Evolutionary conservation across 1,140 invertebrate species (phyloP), one percentile per base, ranked within the genome.

Genomic region (Achroia grisella): DNA sequence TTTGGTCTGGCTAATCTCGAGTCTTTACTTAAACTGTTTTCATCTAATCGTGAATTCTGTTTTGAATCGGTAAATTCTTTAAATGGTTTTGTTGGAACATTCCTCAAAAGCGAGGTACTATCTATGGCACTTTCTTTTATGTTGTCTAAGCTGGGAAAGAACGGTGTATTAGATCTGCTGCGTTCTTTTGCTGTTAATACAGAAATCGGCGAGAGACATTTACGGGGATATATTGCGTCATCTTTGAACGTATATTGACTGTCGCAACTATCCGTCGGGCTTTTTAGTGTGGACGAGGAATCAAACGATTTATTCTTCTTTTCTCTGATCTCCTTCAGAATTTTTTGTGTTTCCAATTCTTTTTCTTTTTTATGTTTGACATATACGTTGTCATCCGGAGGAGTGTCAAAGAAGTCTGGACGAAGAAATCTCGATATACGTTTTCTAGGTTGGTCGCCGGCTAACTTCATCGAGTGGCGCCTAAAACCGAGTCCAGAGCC

Each of bases 331-430:
- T 91, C 90, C 46, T 88, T 87, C 0, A 91, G 58, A 28, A 90
- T 88, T 69, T 88, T 89, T 68, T 91, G 90, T 0, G 89, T 89
- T 61, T 90, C 89, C 23, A 89, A 62, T 62, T 91, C 90, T 29
- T 89, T 86, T 54, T 89, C 90, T 52, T 91, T 91, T 50, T 91
- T 92, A 43, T 93, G 91, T 45, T 91, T 91, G 0, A 88, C 84
- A 53, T 90, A 90, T n/a, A 88, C 76, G 67, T 89, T 92, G 50
- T 93, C 91, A 52, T 93, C 92, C 31, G 89, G 73, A 0, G 91
- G 89, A 0, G 91, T 87, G 41, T 94, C 93, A 57, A 92, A 94
- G 64, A 94, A 94, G 66, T 94, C 93, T 0, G 93, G 92, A 8
- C 93, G 84, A 39, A 94, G 71, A 69, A 93, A 93, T 48, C 92